phyloP scores from a whole-genome alignment of 2,888 invertebrate species.

The Drosophila barbarae region DNA sequence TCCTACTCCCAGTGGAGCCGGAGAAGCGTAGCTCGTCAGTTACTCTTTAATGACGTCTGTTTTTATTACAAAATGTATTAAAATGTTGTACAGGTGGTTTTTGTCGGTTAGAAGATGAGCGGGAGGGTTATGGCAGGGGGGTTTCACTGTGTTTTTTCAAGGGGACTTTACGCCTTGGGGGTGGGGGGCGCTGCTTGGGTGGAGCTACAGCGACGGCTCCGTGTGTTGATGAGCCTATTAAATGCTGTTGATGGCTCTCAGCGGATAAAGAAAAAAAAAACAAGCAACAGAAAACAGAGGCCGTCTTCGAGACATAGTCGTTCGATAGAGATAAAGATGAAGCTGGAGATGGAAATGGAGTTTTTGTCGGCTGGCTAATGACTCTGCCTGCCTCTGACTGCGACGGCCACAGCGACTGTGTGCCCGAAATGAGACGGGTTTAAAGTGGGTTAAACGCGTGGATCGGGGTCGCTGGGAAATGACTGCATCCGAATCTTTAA shows the following conservation, averaged over 20 bases:
- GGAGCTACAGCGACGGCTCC: conserved; percentile 39
- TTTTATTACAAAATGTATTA: conserved; percentile 68
- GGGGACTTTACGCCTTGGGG: not conserved
- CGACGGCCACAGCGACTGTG: conserved; percentile 3
- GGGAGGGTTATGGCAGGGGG: not conserved
- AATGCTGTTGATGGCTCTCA: conserved; percentile 69
- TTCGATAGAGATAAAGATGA: conserved; percentile 58
- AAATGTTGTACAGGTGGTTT: conserved; percentile 68
- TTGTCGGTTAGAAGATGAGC: conserved; percentile 28
- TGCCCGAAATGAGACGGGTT: conserved; percentile 69
- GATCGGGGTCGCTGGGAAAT: conserved; percentile 44
- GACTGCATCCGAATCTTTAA: conserved; percentile 32
- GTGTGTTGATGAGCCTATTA: conserved; percentile 70
- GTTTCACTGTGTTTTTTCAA: not conserved
- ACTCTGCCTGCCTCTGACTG: conserved; percentile 40
- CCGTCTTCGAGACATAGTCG: conserved; percentile 53
- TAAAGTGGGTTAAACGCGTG: conserved; percentile 67
- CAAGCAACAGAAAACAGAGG: conserved; percentile 26
- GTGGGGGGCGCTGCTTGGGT: conserved; percentile 26
- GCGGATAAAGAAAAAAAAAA: conserved; percentile 24
- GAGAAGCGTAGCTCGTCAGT: conserved; percentile 30
- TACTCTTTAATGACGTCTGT: conserved; percentile 47
- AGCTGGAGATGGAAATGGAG: conserved; percentile 35
- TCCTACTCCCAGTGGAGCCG: conserved; percentile 10
- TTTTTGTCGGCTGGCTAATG: conserved; percentile 58